phyloP scores from a whole-genome alignment of 2,888 invertebrate species.

The Ectemnius cavifrons region DNA sequence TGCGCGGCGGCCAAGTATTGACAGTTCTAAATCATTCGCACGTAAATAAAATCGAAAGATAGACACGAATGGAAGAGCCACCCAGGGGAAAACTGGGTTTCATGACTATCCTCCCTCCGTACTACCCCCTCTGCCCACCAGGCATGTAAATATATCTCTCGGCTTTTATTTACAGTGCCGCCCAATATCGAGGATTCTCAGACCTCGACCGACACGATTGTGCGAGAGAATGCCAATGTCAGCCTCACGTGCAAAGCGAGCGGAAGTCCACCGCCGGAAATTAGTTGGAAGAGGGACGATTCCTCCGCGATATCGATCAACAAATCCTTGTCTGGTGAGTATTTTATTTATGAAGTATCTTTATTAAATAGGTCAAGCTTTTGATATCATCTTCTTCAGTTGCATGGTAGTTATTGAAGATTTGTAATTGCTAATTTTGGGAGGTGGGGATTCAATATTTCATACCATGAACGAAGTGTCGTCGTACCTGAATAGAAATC shows the following conservation, averaged over 20 bases:
- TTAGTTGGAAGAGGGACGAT: conserved; percentile 95
- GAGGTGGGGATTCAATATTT: neutral
- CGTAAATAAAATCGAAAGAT: neutral
- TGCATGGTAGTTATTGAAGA: neutral
- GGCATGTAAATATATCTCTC: neutral
- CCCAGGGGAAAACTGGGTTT: conserved; percentile 1
- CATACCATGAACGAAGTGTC: neutral
- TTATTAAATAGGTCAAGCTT: neutral
- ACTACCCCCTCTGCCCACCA: too few species aligned
- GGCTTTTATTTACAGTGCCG: conserved; percentile 84
- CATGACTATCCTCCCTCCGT: too few species aligned
- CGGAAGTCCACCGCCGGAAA: conserved; percentile 92
- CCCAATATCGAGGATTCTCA: conserved; percentile 94
- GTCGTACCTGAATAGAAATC: neutral
- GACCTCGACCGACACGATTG: conserved; percentile 94
- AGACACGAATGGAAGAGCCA: conserved; percentile 2
- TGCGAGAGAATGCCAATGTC: conserved; percentile 93
- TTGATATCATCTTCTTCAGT: neutral
- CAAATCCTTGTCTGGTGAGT: conserved; percentile 87
- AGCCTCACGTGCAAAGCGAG: conserved; percentile 93
- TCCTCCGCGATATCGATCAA: conserved; percentile 92
- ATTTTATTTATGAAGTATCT: too few species aligned
- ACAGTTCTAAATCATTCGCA: neutral
- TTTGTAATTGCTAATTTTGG: neutral
- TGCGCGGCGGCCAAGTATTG: neutral